Evolutionary conservation across 2,888 invertebrate genomes (phyloP), one percentile per base, ranked within the genome.

Genomic region (Scelioninae gen. 1): DNA sequence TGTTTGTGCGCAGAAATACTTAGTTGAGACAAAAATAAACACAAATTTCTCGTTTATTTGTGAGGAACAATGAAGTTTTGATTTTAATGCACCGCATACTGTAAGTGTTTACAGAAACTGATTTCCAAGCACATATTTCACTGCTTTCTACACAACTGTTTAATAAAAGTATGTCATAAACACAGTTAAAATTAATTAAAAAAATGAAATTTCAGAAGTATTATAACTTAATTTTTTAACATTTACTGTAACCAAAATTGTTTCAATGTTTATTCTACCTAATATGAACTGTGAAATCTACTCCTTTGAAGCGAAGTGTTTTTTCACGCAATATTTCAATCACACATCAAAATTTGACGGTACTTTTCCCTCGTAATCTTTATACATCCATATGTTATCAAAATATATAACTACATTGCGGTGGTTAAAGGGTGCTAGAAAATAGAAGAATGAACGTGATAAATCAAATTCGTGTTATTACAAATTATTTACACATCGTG

Each of bases 281-380:
- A n/a, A n/a, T 34, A 34, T 15, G 15, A n/a, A 9, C 34, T 9
- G 55, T 5, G 58, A 40, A 58, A 40, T 40, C 40, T 32, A 56
- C 56, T 56, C 32, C 55, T 32, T 32, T 10, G 11, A 29, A 23
- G 51, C 23, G 11, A 29, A 55, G 11, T 13, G 55, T 32, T 65
- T 65, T 38, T 51, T 34, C 65, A 51, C 65, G 49, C 66, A 53
- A 66, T 66, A 49, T 53, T 66, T 66, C 66, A 53, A 53, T 66
- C 66, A 40, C 23, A 40, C 9, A 51, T 66, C 66, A 40, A 53
- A 66, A 16, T 66, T 66, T 66, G 53, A 66, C 66, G 53, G 51
- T 66, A 53, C 40, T 29, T 53, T 53, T 53, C n/a, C 29, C 38
- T 51, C 51, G 47, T 34, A 51, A 49, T 65, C 49, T 51, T 65